phyloP scores from a whole-genome alignment of 2,888 invertebrate genomes.

The Limnephilus rhombicus region DNA sequence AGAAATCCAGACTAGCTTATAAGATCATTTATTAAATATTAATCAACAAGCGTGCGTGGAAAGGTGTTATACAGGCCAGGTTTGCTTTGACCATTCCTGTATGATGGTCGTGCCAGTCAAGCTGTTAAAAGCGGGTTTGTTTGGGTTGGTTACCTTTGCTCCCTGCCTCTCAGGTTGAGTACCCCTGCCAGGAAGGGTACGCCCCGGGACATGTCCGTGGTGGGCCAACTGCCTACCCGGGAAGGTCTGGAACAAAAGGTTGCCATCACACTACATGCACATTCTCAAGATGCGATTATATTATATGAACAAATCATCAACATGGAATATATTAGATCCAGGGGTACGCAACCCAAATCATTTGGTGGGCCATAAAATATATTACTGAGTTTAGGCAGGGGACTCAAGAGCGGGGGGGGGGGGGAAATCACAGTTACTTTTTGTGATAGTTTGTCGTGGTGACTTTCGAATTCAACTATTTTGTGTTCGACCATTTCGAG shows the following conservation, averaged over 20 bases:
- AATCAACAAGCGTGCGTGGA: neutral
- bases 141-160: constrained; percentile 40
- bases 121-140: neutral
- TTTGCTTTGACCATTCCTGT: neutral
- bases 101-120: neutral
- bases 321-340: too few species aligned
- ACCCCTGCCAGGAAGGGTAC: constrained; percentile 64
- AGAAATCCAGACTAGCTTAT: neutral
- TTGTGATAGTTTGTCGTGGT: too few species aligned
- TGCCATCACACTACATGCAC: neutral
- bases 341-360: too few species aligned
- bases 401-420: too few species aligned
- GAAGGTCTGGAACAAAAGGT: constrained; percentile 24
- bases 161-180: constrained; percentile 59
- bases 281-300: neutral
- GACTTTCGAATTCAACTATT: too few species aligned
- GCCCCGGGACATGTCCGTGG: constrained; percentile 45
- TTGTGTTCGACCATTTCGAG: too few species aligned
- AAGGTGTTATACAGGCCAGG: too few species aligned
- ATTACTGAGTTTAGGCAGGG: too few species aligned
- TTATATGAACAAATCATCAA: too few species aligned
- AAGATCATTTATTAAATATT: neutral
- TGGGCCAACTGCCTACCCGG: constrained; percentile 57
- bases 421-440: too few species aligned
- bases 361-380: too few species aligned